Evolutionary conservation across 1,140 invertebrate genomes (phyloP), one percentile per base, ranked within the genome.

Genomic region (Chionoecetes opilio): DNA sequence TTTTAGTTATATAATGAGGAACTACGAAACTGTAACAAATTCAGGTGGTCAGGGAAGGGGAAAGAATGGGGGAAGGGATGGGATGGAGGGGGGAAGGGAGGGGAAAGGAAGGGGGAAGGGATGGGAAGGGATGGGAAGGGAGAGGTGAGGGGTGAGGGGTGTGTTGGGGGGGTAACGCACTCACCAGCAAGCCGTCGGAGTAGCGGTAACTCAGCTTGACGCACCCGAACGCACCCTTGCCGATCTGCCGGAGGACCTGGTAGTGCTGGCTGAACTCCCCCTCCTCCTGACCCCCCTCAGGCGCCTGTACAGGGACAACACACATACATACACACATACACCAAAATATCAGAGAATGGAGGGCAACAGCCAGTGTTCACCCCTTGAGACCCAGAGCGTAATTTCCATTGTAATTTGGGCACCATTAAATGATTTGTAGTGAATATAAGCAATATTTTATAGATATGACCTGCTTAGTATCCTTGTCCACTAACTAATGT

Each of bases 191-290:
- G 0, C 97, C 97, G 97, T 98, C 98, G 0, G 97, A 97, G 92
- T 98, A 98, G 29, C 98, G 97, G 96, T 97, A 97, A 26, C 98
- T 98, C 97, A 98, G 97, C 96, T 98, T 98, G 0, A 98, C 98
- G 96, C 98, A 98, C 0, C 98, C 98, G 97, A 98, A 98, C 2
- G 98, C 98, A 38, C 98, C 98, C 97, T 98, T 98, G 2, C 98
- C 98, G 90, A 98, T 98, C 96, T 98, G 98, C 96, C 98, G 97
- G 0, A 98, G 97, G 5, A 98, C 98, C n/a, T 98, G 97, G 96
- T 98, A 98, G 94, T 98, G 97, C 90, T 98, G 97, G 96, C 97
- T 97, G 97, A 98, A 98, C 34, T 97, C 97, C 0, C 98, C 98
- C 9, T 93, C 93, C 35, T 93, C n/a, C 41, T 87, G 35, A n/a